Base-by-base conservation (phyloP, 2,888 invertebrate genomes). In the Nymphalis polychloros region DNA sequence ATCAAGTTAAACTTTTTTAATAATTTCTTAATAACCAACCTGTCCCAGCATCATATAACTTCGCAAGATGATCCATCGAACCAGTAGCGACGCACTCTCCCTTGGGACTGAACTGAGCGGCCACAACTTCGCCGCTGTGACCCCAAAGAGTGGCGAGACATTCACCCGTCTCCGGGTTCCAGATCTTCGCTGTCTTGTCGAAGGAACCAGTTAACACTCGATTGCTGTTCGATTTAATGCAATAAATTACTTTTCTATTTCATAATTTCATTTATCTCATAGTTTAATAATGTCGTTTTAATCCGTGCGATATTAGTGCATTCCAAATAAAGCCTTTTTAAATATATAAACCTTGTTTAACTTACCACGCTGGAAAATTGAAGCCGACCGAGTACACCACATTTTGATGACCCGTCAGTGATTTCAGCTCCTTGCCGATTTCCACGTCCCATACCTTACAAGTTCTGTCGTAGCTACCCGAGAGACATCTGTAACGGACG, bases 391-490 rank as follows among this genome's bases (percentile, higher is more conserved):
- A 94, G 85, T 96, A 97, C 13, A 97, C 97, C 64, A 96, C 96
- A 87, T 97, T 97, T 76, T 95, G 94, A 78, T 97, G 97, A 20
- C 96, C 96, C 47, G 93, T 87, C 49, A 97, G 92, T 8, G 95
- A 94, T 80, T 94, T 93, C 77, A 95, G 85, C 83, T 96, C 96
- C 70, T 90, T 92, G 53, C 96, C 96, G 16, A 93, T 91, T 71
- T 95, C 94, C 71, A 96, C 95, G 84, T 96, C 94, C 95, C 97
- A 96, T 66, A 97, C 92, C 84, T 96, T 96, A 86, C 97, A 97
- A 20, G 97, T 97, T 75, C 97, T 93, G 84, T 97, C 97, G 83
- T 97, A 97, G 85, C 97, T 97, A 74, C 96, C 97, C 1, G 97
- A 95, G 72, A 97, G 88, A 84, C 96, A 97, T 81, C 96, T 96